Conservation (phyloP, 2,797 vertebrate genomes). For the Mormyrus proboscirostris region DNA sequence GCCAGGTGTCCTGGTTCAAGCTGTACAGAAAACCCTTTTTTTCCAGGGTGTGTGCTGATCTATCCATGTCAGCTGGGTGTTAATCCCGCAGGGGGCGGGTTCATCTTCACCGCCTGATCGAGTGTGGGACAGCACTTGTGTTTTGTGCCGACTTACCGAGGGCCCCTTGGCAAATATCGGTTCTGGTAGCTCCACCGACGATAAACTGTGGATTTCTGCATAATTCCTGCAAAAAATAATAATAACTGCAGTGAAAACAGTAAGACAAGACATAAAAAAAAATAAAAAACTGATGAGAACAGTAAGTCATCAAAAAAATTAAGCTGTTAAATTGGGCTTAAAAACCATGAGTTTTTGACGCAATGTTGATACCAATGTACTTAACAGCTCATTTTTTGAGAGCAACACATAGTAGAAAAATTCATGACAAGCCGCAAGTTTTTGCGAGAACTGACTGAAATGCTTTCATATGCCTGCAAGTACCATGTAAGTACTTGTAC, state of each 20-base stretch:
- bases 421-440: background rate
- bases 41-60: background rate
- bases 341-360: background rate
- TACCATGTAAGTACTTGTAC: background rate
- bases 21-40: background rate
- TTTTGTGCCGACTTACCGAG: conserved; percentile 58
- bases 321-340: background rate
- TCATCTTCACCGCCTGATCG: background rate
- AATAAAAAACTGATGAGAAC: background rate
- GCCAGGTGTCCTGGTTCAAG: background rate
- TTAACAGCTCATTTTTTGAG: background rate
- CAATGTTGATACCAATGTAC: background rate
- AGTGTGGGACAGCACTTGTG: background rate
- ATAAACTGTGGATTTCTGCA: conserved; percentile 67
- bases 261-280: background rate
- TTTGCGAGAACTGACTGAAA: background rate
- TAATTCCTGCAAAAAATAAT: conserved; percentile 56
- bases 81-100: background rate
- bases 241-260: background rate
- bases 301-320: background rate
- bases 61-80: background rate
- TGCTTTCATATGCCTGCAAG: background rate
- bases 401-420: background rate
- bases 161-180: conserved; percentile 75
- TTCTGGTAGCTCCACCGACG: conserved; percentile 64